Evolutionary conservation across 2,797 vertebrate genomes (phyloP).

Genomic region (Amblyopsis hoosieri): DNA sequence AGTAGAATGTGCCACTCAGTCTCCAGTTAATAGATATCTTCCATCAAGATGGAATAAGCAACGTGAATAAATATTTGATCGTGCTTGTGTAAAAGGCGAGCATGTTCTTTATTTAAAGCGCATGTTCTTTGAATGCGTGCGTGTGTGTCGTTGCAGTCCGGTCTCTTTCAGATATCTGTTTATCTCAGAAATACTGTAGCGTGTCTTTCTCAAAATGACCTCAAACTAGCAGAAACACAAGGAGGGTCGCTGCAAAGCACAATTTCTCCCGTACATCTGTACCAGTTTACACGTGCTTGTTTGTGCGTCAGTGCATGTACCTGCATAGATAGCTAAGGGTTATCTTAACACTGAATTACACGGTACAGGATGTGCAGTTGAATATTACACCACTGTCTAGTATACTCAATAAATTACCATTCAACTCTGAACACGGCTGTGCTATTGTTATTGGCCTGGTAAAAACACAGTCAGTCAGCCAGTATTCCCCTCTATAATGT

Average conservation of each 20-base stretch:
- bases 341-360: constrained; percentile 42
- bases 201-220: constrained; percentile 35
- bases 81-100: constrained; percentile 33
- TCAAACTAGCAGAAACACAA: constrained; percentile 37
- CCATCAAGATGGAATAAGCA: constrained; percentile 17
- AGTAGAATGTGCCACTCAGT: constrained; percentile 1
- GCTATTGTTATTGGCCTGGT: constrained; percentile 1
- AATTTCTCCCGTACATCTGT: constrained; percentile 52
- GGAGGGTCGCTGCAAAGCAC: constrained; percentile 67
- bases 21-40: constrained; percentile 30
- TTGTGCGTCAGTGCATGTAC: constrained; percentile 68
- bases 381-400: constrained; percentile 53
- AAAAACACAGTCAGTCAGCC: background rate
- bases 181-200: constrained; percentile 6
- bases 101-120: constrained; percentile 35
- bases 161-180: constrained; percentile 35
- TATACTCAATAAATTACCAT: constrained; percentile 71
- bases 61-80: constrained; percentile 12
- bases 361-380: constrained; percentile 49
- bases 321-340: constrained; percentile 52
- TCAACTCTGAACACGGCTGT: constrained; percentile 27
- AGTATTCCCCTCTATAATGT: background rate
- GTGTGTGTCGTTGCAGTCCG: constrained; percentile 26
- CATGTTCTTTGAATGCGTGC: constrained; percentile 35
- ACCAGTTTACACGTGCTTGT: constrained; percentile 29